Conservation (phyloP, 2,113 vertebrate species). For the Taurulus bubalis region DNA sequence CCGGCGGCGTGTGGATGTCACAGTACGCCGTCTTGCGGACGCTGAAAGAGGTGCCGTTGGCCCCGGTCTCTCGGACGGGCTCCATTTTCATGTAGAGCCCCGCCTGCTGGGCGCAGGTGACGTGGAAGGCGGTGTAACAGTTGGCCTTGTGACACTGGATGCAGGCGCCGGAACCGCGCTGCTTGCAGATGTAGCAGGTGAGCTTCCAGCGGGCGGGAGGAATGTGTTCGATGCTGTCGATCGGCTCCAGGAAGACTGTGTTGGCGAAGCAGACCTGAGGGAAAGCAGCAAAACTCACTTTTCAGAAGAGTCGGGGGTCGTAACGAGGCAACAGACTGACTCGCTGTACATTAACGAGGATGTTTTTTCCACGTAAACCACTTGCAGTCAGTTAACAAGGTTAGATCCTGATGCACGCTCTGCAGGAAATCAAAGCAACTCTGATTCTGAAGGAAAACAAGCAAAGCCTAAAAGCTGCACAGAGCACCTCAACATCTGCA, state of each 20-base stretch:
- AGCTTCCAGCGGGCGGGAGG: slow-evolving; percentile 97
- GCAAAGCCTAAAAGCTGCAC: not conserved
- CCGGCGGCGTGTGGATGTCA: slow-evolving; percentile 96
- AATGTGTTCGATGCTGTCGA: slow-evolving; percentile 99
- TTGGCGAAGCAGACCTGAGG: slow-evolving; percentile 96
- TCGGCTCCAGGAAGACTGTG: slow-evolving; percentile 98
- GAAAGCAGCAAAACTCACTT: not conserved
- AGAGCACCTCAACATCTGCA: not conserved
- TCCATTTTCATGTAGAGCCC: slow-evolving; percentile 99
- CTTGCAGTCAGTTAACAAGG: not conserved
- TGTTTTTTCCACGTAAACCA: not conserved
- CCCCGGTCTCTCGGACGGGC: slow-evolving; percentile 95
- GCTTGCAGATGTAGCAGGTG: slow-evolving; percentile 99
- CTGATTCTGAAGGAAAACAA: not conserved
- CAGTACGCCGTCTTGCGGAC: slow-evolving; percentile 99
- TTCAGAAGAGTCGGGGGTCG: not conserved
- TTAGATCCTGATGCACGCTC: not conserved
- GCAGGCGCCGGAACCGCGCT: slow-evolving; percentile 96
- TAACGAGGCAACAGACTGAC: not conserved
- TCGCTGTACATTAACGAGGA: not conserved
- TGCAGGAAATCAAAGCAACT: not conserved
- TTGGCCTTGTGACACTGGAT: slow-evolving; percentile 99
- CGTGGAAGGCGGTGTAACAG: slow-evolving; percentile 99
- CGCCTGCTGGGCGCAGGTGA: slow-evolving; percentile 98
- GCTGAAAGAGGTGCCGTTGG: slow-evolving; percentile 96